These are phyloP conservation scores for Lipophrys pholis DNA, from an alignment of 2,113 vertebrate species.

Conservation along the genomic window DNA sequence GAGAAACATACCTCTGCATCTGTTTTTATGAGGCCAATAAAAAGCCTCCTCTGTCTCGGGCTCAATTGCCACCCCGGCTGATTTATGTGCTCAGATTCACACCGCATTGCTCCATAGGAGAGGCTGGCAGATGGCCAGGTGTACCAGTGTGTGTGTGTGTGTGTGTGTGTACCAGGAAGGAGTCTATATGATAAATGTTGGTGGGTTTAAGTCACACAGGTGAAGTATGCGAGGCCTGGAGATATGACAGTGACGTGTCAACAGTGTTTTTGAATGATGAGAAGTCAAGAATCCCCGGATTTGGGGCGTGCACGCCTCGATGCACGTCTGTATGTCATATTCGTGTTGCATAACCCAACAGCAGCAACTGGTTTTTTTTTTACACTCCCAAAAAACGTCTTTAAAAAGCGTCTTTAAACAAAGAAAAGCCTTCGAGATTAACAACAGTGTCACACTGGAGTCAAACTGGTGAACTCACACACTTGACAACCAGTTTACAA, in stretches of 20 bases:
- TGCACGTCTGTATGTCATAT: too few relatives aligned
- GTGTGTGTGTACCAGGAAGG: constrained; percentile 41
- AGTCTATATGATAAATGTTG: constrained; percentile 70
- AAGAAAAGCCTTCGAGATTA: too few relatives aligned
- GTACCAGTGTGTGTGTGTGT: constrained; percentile 28
- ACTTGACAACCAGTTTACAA: too few relatives aligned
- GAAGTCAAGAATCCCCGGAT: constrained; percentile 29
- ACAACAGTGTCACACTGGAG: too few relatives aligned
- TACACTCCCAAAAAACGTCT: too few relatives aligned
- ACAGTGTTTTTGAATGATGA: constrained; percentile 30
- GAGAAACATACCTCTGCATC: constrained; percentile 80
- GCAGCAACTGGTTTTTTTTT: too few relatives aligned
- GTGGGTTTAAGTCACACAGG: constrained; percentile 53
- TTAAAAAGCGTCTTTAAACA: too few relatives aligned
- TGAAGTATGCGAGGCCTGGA: constrained; percentile 38
- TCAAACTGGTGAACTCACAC: too few relatives aligned
- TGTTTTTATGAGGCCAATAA: constrained; percentile 82
- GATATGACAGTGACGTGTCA: constrained; percentile 43
- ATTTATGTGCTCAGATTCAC: constrained; percentile 80
- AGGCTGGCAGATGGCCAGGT: constrained; percentile 79
- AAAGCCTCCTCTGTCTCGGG: constrained; percentile 75
- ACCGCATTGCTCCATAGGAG: constrained; percentile 72
- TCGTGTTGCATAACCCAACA: too few relatives aligned
- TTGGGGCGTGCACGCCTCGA: too few relatives aligned
- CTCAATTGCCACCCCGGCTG: constrained; percentile 78